Evolutionary conservation across 2,797 vertebrate species (phyloP).

Genomic region (Podarcis siculus): DNA sequence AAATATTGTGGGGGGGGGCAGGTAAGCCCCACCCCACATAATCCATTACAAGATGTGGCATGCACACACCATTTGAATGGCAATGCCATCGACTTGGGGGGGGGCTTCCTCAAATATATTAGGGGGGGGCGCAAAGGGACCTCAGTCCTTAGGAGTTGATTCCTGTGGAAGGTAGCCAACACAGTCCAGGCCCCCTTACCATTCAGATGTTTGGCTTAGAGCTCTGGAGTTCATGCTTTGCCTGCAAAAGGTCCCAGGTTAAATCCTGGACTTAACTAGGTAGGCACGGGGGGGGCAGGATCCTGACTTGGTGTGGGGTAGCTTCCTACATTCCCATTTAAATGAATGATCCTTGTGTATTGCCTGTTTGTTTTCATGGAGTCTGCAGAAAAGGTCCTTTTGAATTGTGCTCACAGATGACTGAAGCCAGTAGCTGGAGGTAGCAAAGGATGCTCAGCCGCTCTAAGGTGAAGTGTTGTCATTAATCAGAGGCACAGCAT

Average conservation of each 20-base stretch:
- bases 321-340: background rate
- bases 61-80: too few relatives aligned
- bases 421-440: constrained; percentile 43
- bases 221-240: background rate
- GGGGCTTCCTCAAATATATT: too few relatives aligned
- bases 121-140: too few relatives aligned
- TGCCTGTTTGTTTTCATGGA: constrained; percentile 13
- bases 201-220: background rate
- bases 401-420: constrained; percentile 52
- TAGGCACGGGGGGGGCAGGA: too few relatives aligned
- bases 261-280: too few relatives aligned
- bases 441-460: background rate
- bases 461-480: constrained; percentile 35
- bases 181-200: background rate
- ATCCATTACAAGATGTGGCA: too few relatives aligned
- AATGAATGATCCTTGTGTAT: background rate
- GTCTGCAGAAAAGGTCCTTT: constrained; percentile 43
- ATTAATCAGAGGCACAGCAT: constrained; percentile 48
- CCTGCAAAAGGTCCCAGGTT: too few relatives aligned
- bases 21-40: too few relatives aligned
- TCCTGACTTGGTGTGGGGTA: too few relatives aligned
- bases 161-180: background rate
- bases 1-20: too few relatives aligned
- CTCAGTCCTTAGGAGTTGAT: too few relatives aligned
- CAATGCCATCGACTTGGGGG: too few relatives aligned